A percentile compares a stretch with the other conserved stretches of the same genome.
phyloP scores from a whole-genome alignment of 2,888 invertebrate species.

The Adineta ricciae region DNA sequence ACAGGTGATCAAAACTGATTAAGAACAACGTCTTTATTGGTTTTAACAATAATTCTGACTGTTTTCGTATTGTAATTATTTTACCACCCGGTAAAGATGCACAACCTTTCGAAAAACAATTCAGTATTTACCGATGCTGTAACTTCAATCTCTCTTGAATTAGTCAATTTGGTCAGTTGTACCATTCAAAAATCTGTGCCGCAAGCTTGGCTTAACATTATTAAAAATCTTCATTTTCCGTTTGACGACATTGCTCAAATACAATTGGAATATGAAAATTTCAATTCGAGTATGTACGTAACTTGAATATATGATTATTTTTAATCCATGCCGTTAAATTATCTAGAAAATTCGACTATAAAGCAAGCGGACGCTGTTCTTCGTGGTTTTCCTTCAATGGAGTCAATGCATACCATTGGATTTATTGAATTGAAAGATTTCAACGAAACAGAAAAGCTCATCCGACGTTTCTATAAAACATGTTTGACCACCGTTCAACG shows the following conservation, averaged over 20 bases:
- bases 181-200: neutral
- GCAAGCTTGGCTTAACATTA: slow-evolving; percentile 34
- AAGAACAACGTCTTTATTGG: slow-evolving; percentile 39
- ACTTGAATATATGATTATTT: neutral
- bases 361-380: slow-evolving; percentile 50
- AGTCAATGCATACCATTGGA: slow-evolving; percentile 50
- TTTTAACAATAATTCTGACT: slow-evolving; percentile 35
- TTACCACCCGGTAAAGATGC: slow-evolving; percentile 46
- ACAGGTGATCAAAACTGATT: slow-evolving; percentile 39
- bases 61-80: slow-evolving; percentile 34
- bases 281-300: neutral
- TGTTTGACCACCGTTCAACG: slow-evolving; percentile 47
- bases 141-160: slow-evolving; percentile 37
- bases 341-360: slow-evolving; percentile 36
- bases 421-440: slow-evolving; percentile 46
- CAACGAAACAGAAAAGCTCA: slow-evolving; percentile 42
- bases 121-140: slow-evolving; percentile 45
- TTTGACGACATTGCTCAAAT: slow-evolving; percentile 39
- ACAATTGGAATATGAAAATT: slow-evolving; percentile 25
- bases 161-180: slow-evolving; percentile 15
- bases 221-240: slow-evolving; percentile 41
- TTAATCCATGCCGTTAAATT: neutral
- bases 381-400: slow-evolving; percentile 52
- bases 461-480: slow-evolving; percentile 43
- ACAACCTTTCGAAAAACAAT: slow-evolving; percentile 40